Evolutionary conservation across 2,888 invertebrate species (phyloP).

Genomic region (Kuschelorhynchus macadamiae): DNA sequence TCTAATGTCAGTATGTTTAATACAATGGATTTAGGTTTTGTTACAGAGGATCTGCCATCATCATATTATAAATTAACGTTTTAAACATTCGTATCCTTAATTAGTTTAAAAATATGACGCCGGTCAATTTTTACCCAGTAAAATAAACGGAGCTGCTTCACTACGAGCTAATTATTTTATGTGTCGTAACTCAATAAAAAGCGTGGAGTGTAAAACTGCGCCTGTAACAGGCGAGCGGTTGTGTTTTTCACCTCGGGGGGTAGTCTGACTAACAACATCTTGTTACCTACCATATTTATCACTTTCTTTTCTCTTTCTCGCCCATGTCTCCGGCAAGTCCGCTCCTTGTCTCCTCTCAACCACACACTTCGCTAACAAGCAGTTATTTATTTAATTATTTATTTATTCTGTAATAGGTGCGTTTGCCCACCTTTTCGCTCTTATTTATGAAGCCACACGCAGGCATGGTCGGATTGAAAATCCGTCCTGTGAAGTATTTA

Average conservation of each 20-base stretch:
- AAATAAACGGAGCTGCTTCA: slow-evolving; percentile 21
- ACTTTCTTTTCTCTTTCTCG: slow-evolving; percentile 57
- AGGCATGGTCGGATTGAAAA: slow-evolving; percentile 66
- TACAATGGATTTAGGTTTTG: too few species aligned
- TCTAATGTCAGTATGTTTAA: too few species aligned
- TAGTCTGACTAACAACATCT: slow-evolving; percentile 68
- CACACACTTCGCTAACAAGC: slow-evolving; percentile 68
- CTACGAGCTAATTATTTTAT: slow-evolving; percentile 56
- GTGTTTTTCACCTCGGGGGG: slow-evolving; percentile 68
- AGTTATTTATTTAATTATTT: slow-evolving; percentile 71
- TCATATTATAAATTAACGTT: too few species aligned
- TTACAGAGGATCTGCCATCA: too few species aligned
- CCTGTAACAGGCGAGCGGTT: slow-evolving; percentile 52
- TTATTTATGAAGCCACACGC: slow-evolving; percentile 70
- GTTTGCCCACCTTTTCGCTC: slow-evolving; percentile 68
- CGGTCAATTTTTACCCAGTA: background rate
- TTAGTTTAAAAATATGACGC: background rate
- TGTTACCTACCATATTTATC: slow-evolving; percentile 70
- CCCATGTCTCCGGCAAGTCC: background rate
- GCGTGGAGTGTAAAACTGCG: slow-evolving; percentile 54
- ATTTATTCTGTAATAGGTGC: slow-evolving; percentile 70
- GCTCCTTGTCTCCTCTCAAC: slow-evolving; percentile 41
- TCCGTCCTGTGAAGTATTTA: slow-evolving; percentile 65
- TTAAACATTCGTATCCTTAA: background rate
- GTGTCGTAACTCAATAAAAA: slow-evolving; percentile 59